A percentile compares a stretch with the other conserved stretches of the same genome.
Evolutionary conservation across 2,113 vertebrate species (phyloP).

Genomic region (Calypte anna): DNA sequence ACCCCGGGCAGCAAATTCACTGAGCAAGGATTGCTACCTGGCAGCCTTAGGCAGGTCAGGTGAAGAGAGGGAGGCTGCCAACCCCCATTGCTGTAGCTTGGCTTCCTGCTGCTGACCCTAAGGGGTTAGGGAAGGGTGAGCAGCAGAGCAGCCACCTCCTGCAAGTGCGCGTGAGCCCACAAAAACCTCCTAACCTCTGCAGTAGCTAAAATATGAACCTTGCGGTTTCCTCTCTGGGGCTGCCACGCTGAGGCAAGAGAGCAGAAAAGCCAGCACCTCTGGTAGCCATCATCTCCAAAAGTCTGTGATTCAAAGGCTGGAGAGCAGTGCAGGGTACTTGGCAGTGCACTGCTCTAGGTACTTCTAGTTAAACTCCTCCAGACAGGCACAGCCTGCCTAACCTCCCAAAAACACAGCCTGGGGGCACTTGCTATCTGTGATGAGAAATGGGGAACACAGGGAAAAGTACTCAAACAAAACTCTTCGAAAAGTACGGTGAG

Average conservation of each 20-base stretch:
- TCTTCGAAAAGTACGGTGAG: neutral
- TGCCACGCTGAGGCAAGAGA: neutral
- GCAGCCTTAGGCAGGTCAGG: neutral
- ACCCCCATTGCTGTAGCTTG: neutral
- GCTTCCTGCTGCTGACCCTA: fast-evolving
- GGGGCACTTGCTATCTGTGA: neutral
- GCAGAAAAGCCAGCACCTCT: neutral
- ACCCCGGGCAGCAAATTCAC: fast-evolving
- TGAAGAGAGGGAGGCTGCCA: neutral
- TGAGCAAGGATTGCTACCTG: fast-evolving
- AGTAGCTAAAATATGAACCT: neutral
- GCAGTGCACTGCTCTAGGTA: neutral
- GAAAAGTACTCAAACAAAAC: neutral
- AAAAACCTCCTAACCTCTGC: neutral
- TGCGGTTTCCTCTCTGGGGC: neutral
- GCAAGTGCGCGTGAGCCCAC: fast-evolving
- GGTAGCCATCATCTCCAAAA: neutral
- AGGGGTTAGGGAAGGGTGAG: neutral
- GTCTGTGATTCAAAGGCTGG: fast-evolving
- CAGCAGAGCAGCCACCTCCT: neutral
- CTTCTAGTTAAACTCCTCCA: neutral
- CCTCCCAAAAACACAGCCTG: neutral
- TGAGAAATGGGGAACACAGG: fast-evolving
- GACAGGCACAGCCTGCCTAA: neutral
- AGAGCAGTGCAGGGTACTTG: neutral